phyloP scores from a whole-genome alignment of 1,140 invertebrate species.

The Meloidogyne hapla region DNA sequence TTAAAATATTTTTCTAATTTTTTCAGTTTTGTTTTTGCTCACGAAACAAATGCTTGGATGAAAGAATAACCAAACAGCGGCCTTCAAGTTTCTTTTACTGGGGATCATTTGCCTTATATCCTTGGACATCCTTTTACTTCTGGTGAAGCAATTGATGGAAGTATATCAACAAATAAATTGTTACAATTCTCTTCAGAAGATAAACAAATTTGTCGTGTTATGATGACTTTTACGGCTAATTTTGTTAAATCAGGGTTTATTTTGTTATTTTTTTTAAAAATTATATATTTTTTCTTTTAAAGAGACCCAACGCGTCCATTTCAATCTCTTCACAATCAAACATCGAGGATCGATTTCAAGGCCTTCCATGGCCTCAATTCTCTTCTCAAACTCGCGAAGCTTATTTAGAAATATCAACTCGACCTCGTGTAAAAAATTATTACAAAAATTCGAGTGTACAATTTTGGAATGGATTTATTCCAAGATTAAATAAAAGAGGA shows the following conservation, averaged over 20 bases:
- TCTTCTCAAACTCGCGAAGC: conserved; percentile 55
- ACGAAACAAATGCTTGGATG: conserved; percentile 28
- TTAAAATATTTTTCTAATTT: too few species aligned
- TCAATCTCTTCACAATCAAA: conserved; percentile 51
- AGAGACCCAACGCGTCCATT: conserved; percentile 58
- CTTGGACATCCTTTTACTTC: conserved; percentile 71
- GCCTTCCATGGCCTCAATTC: conserved; percentile 62
- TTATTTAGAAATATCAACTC: conserved; percentile 60
- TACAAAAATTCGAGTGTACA: conserved; percentile 69
- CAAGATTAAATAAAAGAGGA: conserved; percentile 79
- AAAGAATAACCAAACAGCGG: conserved; percentile 74
- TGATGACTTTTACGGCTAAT: conserved; percentile 96
- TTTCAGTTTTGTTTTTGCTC: too few species aligned
- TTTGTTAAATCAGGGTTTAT: conserved; percentile 86
- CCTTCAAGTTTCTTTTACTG: conserved; percentile 79
- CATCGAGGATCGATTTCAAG: conserved; percentile 57
- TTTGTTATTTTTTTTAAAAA: conserved; percentile 74
- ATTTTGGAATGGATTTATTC: conserved; percentile 91
- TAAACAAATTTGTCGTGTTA: conserved; percentile 80
- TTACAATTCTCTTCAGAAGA: conserved; percentile 86
- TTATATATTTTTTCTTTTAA: not conserved
- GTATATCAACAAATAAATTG: conserved; percentile 66
- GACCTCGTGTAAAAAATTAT: conserved; percentile 73
- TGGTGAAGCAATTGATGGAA: too few species aligned
- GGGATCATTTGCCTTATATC: conserved; percentile 86